phyloP scores from a whole-genome alignment of 2,113 vertebrate genomes.

The Pedionomus torquatus region DNA sequence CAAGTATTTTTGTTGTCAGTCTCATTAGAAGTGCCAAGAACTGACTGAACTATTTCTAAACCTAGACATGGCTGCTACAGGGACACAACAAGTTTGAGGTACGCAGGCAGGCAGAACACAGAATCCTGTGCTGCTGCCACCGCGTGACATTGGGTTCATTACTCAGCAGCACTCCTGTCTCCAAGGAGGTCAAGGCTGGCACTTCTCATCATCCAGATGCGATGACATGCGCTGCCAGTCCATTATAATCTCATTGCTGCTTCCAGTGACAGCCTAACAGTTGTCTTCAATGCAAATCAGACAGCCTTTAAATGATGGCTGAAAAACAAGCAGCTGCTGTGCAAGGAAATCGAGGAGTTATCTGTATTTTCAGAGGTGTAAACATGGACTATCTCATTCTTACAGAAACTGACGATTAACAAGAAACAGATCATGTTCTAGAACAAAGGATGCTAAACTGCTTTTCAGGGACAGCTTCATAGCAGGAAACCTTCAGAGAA shows the following conservation, averaged over 20 bases:
- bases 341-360: not conserved
- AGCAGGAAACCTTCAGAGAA: not conserved
- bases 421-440: accelerated
- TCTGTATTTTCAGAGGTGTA: not conserved
- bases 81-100: not conserved
- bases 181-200: not conserved
- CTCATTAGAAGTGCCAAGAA: not conserved
- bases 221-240: not conserved
- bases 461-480: not conserved
- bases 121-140: not conserved
- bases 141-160: not conserved
- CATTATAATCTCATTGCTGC: not conserved
- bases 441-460: not conserved
- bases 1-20: not conserved
- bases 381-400: not conserved
- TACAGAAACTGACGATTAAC: not conserved
- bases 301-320: not conserved
- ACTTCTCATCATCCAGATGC: not conserved
- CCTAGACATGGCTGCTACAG: not conserved
- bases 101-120: not conserved
- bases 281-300: not conserved
- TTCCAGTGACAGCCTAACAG: not conserved
- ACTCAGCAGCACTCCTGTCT: not conserved
- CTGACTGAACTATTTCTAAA: not conserved
- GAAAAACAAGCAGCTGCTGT: not conserved